Percentiles rank a stretch among this genome's conserved stretches.
Evolutionary conservation across 2,797 vertebrate species (phyloP).

Genomic region (Petrocephalus schoutedeni): DNA sequence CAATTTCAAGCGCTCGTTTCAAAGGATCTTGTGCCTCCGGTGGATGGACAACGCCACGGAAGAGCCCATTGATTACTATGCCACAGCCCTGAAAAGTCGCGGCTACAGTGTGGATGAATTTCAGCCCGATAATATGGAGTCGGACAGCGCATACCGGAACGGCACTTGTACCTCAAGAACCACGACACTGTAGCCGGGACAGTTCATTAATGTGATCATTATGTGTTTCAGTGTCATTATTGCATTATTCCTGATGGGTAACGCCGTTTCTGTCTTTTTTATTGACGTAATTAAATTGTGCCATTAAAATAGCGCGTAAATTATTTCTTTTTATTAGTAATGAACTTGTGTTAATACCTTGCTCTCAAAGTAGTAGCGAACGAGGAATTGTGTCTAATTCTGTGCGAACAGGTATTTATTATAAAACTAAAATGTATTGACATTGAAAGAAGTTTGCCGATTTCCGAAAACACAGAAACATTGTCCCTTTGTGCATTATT

Average conservation of each 20-base stretch:
- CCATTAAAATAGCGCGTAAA: not conserved
- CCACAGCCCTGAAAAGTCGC: conserved; percentile 82
- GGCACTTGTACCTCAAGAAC: conserved; percentile 80
- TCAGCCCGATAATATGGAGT: conserved; percentile 69
- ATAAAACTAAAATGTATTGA: not conserved
- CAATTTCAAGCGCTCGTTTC: conserved; percentile 85
- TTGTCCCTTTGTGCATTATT: not conserved
- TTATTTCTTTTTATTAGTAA: conserved; percentile 2
- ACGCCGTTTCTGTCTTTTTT: conserved; percentile 17
- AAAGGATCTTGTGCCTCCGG: conserved; percentile 79
- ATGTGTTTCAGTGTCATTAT: conserved; percentile 19
- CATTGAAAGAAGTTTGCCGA: not conserved
- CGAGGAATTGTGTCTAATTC: not conserved
- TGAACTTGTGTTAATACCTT: not conserved
- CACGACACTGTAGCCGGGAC: conserved; percentile 64
- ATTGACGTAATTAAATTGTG: conserved; percentile 23
- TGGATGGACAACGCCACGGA: conserved; percentile 83
- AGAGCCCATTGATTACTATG: conserved; percentile 84
- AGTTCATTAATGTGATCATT: conserved; percentile 21
- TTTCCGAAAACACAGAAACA: not conserved
- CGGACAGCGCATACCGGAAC: conserved; percentile 71
- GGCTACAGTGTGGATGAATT: conserved; percentile 80
- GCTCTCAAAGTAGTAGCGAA: not conserved
- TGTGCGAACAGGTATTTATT: not conserved
- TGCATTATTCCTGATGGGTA: not conserved